phyloP scores from a whole-genome alignment of 2,113 vertebrate species.

The Stigmatopora argus region DNA sequence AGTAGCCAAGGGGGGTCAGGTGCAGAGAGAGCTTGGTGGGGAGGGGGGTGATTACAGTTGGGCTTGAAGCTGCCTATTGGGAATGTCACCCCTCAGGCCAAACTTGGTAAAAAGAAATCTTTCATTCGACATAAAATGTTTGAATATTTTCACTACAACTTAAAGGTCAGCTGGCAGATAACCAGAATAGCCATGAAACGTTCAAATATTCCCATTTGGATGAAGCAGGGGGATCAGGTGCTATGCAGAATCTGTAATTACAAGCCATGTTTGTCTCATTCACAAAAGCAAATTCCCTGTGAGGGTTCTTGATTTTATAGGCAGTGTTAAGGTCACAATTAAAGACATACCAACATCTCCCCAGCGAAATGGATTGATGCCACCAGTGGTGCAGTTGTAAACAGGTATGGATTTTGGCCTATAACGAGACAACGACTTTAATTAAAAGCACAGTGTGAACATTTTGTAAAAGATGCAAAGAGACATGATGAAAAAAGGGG shows the following conservation, averaged over 20 bases:
- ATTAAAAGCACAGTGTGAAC: neutral
- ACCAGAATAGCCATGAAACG: neutral
- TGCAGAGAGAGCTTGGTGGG: too few species aligned
- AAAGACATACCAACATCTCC: slow-evolving; percentile 91
- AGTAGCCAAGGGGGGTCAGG: too few species aligned
- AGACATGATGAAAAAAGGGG: neutral
- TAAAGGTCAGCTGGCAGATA: neutral
- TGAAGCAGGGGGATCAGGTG: slow-evolving; percentile 27
- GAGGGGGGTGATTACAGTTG: too few species aligned
- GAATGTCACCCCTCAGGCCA: too few species aligned
- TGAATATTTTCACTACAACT: too few species aligned
- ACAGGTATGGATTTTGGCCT: slow-evolving; percentile 88
- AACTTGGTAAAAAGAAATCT: too few species aligned
- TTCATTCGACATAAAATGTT: too few species aligned
- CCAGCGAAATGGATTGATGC: slow-evolving; percentile 97
- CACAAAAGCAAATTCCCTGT: slow-evolving; percentile 1
- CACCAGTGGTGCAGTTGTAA: slow-evolving; percentile 96
- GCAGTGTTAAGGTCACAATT: slow-evolving; percentile 6
- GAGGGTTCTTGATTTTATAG: neutral
- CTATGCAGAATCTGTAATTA: slow-evolving; percentile 14
- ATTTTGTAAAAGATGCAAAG: neutral
- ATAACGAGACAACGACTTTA: slow-evolving; percentile 13
- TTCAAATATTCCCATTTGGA: slow-evolving; percentile 12
- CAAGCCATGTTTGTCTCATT: neutral
- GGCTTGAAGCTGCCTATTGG: too few species aligned